These are phyloP conservation scores for Falcaria lacertinaria DNA, from an alignment of 2,888 invertebrate species.

Conservation along the genomic window DNA sequence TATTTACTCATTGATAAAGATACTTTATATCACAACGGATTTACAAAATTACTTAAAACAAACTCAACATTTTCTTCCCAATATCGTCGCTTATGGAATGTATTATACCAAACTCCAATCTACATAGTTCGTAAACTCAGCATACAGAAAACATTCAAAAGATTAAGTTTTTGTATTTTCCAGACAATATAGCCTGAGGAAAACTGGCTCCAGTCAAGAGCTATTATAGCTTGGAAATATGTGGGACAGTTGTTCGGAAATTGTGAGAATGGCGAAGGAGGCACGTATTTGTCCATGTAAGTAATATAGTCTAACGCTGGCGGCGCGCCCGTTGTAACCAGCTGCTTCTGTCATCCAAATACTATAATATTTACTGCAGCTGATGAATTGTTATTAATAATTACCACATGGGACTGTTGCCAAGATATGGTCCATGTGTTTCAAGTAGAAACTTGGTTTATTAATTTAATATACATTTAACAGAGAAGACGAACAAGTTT, in stretches of 20 bases:
- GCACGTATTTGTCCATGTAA: slow-evolving; percentile 38
- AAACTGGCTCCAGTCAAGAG: slow-evolving; percentile 15
- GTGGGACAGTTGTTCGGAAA: slow-evolving; percentile 36
- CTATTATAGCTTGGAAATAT: slow-evolving; percentile 25
- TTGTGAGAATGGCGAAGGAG: slow-evolving; percentile 23
- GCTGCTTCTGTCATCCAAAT: slow-evolving; percentile 32
- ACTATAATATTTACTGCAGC: slow-evolving; percentile 11
- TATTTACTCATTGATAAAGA: too few species aligned
- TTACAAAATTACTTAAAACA: too few species aligned
- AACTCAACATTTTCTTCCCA: too few species aligned
- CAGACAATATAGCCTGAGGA: slow-evolving; percentile 27
- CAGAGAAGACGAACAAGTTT: too few species aligned
- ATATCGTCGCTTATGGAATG: too few species aligned
- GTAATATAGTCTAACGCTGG: slow-evolving; percentile 26
- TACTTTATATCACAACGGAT: too few species aligned
- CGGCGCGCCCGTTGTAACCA: slow-evolving; percentile 21
- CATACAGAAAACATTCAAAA: too few species aligned
- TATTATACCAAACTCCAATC: too few species aligned
- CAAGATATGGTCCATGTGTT: too few species aligned
- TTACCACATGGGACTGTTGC: neutral
- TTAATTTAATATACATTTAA: too few species aligned
- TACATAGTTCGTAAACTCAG: too few species aligned
- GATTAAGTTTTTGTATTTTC: slow-evolving; percentile 36
- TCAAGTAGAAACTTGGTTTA: too few species aligned
- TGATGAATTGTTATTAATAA: slow-evolving; percentile 1